Evolutionary conservation across 92 coral and sea anemone genomes (phyloP).

Genomic region (Porites evermanni): DNA sequence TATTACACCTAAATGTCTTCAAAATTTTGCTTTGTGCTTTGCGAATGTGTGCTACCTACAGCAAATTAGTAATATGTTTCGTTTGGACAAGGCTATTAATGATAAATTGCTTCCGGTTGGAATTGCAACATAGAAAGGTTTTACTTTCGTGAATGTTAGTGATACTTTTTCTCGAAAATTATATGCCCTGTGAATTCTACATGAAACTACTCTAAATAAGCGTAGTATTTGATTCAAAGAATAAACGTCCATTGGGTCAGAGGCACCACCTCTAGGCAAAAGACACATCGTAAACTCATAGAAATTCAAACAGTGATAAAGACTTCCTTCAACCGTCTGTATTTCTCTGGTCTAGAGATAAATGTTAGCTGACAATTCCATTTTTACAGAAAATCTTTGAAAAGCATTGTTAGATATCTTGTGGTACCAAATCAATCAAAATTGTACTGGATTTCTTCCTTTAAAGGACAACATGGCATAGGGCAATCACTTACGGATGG

Average conservation of each 20-base stretch:
- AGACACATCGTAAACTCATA: not conserved
- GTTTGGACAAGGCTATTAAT: not conserved
- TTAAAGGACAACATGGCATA: not conserved
- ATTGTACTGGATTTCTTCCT: not conserved
- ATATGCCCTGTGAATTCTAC: not conserved
- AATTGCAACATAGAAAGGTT: constrained; percentile 20
- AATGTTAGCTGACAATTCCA: not conserved
- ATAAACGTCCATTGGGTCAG: not conserved
- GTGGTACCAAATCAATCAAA: not conserved
- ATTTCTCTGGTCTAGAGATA: not conserved
- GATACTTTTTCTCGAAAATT: not conserved
- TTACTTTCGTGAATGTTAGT: not conserved
- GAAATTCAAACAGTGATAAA: not conserved
- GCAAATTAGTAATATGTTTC: not conserved
- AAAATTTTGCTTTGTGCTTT: not conserved
- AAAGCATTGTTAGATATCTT: not conserved
- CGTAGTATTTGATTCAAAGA: not conserved
- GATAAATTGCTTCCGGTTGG: constrained; percentile 23
- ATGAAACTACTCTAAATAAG: not conserved
- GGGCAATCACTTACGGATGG: not conserved
- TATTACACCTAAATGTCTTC: not conserved
- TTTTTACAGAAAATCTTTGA: no score
- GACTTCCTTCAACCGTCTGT: not conserved
- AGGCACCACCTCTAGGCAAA: no score
- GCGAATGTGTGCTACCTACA: not conserved